Percentiles rank a stretch among this genome's conserved stretches.
phyloP scores from a whole-genome alignment of 2,113 vertebrate species.

The Salvelinus fontinalis region DNA sequence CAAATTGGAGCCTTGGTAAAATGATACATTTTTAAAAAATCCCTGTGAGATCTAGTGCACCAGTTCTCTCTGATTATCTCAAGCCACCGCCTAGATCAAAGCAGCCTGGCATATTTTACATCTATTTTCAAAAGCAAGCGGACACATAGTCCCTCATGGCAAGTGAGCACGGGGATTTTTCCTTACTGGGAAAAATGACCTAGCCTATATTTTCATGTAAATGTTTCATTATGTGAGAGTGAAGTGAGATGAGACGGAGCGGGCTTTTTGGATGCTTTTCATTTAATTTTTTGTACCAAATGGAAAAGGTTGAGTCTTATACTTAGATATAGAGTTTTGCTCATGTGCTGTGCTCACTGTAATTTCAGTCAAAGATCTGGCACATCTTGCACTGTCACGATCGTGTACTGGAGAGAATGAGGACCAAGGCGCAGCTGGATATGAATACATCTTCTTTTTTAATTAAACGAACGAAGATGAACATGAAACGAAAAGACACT shows the following conservation, averaged over 20 bases:
- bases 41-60: slow-evolving; percentile 32
- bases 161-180: slow-evolving; percentile 28
- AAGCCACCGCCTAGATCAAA: slow-evolving; percentile 50
- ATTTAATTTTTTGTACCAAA: neutral
- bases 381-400: neutral
- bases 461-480: too few relatives aligned
- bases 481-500: too few relatives aligned
- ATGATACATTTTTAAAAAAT: slow-evolving; percentile 37
- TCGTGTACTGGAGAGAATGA: too few relatives aligned
- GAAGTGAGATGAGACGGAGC: neutral
- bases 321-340: too few relatives aligned
- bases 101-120: slow-evolving; percentile 38
- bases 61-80: slow-evolving; percentile 47
- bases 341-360: slow-evolving; percentile 8
- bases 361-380: neutral
- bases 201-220: slow-evolving; percentile 10
- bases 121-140: slow-evolving; percentile 21
- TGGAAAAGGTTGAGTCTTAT: too few relatives aligned
- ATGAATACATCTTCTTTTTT: too few relatives aligned
- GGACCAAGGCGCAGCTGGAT: too few relatives aligned
- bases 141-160: neutral
- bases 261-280: neutral
- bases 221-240: slow-evolving; percentile 10
- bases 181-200: slow-evolving; percentile 13
- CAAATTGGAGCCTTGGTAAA: slow-evolving; percentile 34